Evolutionary conservation across 2,888 invertebrate species (phyloP).

Genomic region (Rotaria sp.): DNA sequence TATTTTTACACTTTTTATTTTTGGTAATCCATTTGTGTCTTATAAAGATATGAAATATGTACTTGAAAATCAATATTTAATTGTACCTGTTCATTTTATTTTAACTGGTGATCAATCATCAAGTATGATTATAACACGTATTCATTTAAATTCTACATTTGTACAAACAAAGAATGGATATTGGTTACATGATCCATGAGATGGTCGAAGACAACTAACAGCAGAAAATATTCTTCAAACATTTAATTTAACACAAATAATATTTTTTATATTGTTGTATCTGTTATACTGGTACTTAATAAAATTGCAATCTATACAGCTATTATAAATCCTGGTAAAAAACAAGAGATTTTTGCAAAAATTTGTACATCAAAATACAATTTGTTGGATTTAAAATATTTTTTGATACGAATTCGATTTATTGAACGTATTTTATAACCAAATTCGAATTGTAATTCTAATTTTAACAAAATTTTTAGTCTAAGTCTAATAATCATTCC

Average conservation of each 20-base stretch:
- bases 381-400: no score
- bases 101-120: not conserved
- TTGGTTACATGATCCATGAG: not conserved
- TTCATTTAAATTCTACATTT: constrained; percentile 7
- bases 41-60: constrained; percentile 9
- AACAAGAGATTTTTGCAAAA: not conserved
- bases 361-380: not conserved
- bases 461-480: no score
- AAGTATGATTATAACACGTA: constrained; percentile 23
- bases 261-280: not conserved
- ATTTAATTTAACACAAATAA: not conserved
- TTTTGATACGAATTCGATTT: no score
- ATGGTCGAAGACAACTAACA: not conserved
- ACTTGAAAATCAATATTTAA: not conserved
- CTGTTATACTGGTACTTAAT: not conserved
- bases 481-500: no score
- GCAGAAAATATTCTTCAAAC: constrained; percentile 1
- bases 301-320: not conserved
- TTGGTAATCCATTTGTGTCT: not conserved
- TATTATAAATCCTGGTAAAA: not conserved
- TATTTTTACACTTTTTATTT: not conserved
- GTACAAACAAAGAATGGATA: constrained; percentile 27
- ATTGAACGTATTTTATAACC: no score
- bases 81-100: constrained; percentile 19
- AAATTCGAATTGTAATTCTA: no score